Conservation (phyloP, 2,888 invertebrate species). For the Brachyptera putata region DNA sequence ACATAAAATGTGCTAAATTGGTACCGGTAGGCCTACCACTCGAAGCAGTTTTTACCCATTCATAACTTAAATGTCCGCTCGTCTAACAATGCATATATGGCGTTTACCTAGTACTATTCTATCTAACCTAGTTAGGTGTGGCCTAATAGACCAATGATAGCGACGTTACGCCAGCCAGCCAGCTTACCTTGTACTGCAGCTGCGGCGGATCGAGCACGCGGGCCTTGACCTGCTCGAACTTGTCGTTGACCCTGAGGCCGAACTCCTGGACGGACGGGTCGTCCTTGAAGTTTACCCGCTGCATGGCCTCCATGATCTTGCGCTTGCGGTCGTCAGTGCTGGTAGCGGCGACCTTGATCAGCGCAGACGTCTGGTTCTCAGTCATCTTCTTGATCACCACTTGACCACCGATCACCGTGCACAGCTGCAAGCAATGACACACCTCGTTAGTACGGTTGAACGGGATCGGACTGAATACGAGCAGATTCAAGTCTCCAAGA, state of each 20-base stretch:
- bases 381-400: constrained; percentile 73
- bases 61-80: no score
- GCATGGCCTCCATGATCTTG: constrained; percentile 70
- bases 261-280: constrained; percentile 68
- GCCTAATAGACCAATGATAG: no score
- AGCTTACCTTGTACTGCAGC: constrained; percentile 53
- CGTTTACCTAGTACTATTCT: no score
- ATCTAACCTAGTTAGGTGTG: no score
- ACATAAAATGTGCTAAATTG: no score
- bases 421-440: constrained; percentile 47
- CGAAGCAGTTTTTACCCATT: no score
- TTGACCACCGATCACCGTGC: constrained; percentile 75
- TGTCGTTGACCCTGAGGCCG: constrained; percentile 67
- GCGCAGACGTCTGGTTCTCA: constrained; percentile 74
- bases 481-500: no score
- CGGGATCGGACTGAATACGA: no score
- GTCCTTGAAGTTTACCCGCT: constrained; percentile 41
- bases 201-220: constrained; percentile 73
- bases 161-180: no score
- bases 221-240: constrained; percentile 73
- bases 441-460: background rate
- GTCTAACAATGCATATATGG: no score
- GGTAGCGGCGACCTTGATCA: constrained; percentile 85
- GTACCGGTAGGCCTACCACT: no score
- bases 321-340: constrained; percentile 67